Evolutionary conservation across 53 echinoderm and acorn worm genomes (phyloP).

Genomic region (Luidia sarsii): DNA sequence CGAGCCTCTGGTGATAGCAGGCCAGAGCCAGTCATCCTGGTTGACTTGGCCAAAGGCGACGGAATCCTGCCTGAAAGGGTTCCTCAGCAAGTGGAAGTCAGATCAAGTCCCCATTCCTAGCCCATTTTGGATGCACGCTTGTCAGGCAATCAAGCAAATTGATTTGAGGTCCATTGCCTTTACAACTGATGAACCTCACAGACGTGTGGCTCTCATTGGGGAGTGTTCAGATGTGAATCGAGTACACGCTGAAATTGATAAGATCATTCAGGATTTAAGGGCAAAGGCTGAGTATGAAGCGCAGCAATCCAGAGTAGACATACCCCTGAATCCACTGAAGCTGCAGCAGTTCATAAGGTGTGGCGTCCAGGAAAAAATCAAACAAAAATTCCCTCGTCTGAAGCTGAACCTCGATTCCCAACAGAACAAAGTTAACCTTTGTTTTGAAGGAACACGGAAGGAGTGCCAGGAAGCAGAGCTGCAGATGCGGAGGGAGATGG

Average conservation of each 20-base stretch:
- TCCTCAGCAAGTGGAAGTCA: conserved; percentile 13
- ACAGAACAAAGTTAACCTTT: background rate
- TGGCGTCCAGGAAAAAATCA: conserved; percentile 20
- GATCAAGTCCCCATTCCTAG: conserved; percentile 10
- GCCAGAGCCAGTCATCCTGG: conserved; percentile 27
- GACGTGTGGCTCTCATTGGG: conserved; percentile 16
- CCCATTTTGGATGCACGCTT: conserved; percentile 25
- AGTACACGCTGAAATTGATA: background rate
- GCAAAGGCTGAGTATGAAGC: conserved; percentile 46
- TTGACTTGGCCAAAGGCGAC: conserved; percentile 29
- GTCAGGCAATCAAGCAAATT: background rate
- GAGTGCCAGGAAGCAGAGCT: conserved; percentile 24
- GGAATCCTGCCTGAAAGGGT: background rate
- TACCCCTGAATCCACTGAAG: background rate
- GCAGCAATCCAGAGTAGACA: conserved; percentile 1
- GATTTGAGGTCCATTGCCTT: background rate
- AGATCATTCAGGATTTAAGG: conserved; percentile 13
- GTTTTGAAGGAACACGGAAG: conserved; percentile 42
- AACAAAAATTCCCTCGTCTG: conserved; percentile 15
- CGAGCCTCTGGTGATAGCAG: conserved; percentile 8
- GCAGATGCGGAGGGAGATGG: conserved; percentile 8
- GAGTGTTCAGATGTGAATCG: conserved; percentile 15
- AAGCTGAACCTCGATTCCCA: conserved; percentile 1
- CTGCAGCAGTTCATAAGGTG: conserved; percentile 26
- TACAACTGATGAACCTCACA: background rate